Evolutionary conservation across 2,797 vertebrate species (phyloP).

Genomic region (Enteromius thamalakanensis): DNA sequence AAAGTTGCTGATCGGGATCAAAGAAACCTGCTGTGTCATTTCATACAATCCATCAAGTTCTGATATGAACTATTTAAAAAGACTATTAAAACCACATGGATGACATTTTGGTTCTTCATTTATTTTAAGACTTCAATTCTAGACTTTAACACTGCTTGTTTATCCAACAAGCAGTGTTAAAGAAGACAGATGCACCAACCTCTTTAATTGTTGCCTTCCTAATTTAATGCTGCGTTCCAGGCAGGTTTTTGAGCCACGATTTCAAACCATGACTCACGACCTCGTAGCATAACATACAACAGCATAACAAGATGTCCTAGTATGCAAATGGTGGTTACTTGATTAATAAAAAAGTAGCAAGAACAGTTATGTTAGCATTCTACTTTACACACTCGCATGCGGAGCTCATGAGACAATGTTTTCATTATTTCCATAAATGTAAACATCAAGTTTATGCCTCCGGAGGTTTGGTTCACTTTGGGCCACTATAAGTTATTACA

Average conservation of each 20-base stretch:
- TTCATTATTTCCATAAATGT: background rate
- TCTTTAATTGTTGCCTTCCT: slow-evolving; percentile 12
- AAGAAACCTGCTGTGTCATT: background rate
- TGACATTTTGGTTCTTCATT: background rate
- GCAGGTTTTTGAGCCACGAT: too few relatives aligned
- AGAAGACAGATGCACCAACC: slow-evolving; percentile 1
- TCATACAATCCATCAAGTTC: background rate
- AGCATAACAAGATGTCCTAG: background rate
- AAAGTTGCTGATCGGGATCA: slow-evolving; percentile 50
- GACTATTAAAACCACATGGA: background rate
- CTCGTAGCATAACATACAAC: too few relatives aligned
- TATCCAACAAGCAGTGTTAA: slow-evolving; percentile 36
- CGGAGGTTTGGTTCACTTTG: background rate
- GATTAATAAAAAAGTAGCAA: too few relatives aligned
- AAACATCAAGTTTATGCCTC: background rate
- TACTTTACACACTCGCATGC: background rate
- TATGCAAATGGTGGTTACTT: background rate
- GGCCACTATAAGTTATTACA: background rate
- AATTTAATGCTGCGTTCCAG: background rate
- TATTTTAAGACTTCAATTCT: background rate
- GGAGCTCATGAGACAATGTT: background rate
- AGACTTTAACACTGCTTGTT: slow-evolving; percentile 21
- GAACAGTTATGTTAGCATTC: background rate
- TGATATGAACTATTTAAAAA: background rate
- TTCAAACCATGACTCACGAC: too few relatives aligned